Evolutionary conservation across 2,797 vertebrate species (phyloP), one percentile per base, ranked within the genome.

Genomic region (Dipus sagitta): DNA sequence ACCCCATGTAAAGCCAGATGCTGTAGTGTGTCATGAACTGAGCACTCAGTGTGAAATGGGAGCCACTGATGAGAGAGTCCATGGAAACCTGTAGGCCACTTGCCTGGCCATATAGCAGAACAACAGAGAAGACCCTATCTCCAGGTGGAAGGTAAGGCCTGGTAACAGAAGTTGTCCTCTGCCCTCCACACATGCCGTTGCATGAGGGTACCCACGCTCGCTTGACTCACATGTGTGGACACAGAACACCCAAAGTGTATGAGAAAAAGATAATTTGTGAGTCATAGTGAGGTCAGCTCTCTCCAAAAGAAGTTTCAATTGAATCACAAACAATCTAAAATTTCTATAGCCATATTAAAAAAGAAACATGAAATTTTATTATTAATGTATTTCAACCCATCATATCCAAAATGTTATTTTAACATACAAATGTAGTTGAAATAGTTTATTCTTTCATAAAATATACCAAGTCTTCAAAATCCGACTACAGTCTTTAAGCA

Each of bases 311-410:
- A 82, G 34, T 89, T 60, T 32, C 88, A 60, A 26, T 89, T 92
- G 78, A 92, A 32, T 8, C 65, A 91, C 60, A 87, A 74, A 91
- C 60, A 87, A 74, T 67, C 87, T 80, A 64, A 87, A 92, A 54
- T 85, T 87, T 83, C 47, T 47, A 47, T 89, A 91, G 62, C 34
- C 20, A 68, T 32, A 47, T 95, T 91, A 76, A 89, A 88, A 76
- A 88, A 74, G 84, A 30, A 81, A 81, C 88, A 70, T 62, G 82
- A 88, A 92, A 92, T 78, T 75, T 64, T 93, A 83, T 79, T 64
- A 64, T 38, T 38, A 38, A 58, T 83, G 5, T 70, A 74, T 84
- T 62, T 94, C 86, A 91, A 82, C 21, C 1, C 28, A 67, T 10
- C 75, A 64, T 93, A 82, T 92, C 32, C 3, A 81, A 68, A 94